Percentiles rank a stretch among this genome's conserved stretches.
Conservation (phyloP, 2,797 vertebrate genomes). For the Melanotaenia pygmaea region DNA sequence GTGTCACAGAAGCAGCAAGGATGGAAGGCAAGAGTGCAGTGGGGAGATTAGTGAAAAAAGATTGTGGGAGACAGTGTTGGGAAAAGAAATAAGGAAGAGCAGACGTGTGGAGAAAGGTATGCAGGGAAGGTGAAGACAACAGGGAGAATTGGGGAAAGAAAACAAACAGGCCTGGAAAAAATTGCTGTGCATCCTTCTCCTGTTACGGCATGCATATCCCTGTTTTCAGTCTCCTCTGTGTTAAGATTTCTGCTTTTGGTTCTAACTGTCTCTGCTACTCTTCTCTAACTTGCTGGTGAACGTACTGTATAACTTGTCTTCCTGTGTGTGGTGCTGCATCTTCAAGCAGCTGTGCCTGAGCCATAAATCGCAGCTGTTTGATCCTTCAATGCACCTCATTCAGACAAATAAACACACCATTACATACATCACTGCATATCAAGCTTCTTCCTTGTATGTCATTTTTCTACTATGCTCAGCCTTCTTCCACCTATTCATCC, state of each 20-base stretch:
- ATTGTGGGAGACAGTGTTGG: conserved; percentile 40
- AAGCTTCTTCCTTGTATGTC: background rate
- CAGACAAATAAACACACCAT: conserved; percentile 2
- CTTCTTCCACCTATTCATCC: background rate
- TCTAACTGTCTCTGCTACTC: conserved; percentile 21
- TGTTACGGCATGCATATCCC: conserved; percentile 50
- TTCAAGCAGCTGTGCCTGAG: background rate
- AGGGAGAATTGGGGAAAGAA: conserved; percentile 26
- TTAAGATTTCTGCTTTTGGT: conserved; percentile 22
- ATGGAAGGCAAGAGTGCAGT: conserved; percentile 36
- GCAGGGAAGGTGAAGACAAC: conserved; percentile 35
- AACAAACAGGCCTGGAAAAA: conserved; percentile 32
- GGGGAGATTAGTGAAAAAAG: conserved; percentile 51
- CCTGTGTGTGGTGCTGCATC: background rate
- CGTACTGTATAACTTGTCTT: conserved; percentile 4
- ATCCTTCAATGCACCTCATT: background rate
- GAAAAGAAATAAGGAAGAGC: conserved; percentile 14
- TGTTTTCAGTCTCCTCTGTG: conserved; percentile 17
- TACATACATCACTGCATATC: no score
- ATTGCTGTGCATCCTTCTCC: conserved; percentile 33
- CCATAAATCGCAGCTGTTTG: conserved; percentile 11
- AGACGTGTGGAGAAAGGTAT: conserved; percentile 6
- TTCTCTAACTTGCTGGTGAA: conserved; percentile 19
- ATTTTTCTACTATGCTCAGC: background rate
- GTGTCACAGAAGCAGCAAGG: conserved; percentile 34